These are phyloP conservation scores for Hydrotaea cyrtoneurina DNA, from an alignment of 2,888 invertebrate genomes.

Conservation along the genomic window DNA sequence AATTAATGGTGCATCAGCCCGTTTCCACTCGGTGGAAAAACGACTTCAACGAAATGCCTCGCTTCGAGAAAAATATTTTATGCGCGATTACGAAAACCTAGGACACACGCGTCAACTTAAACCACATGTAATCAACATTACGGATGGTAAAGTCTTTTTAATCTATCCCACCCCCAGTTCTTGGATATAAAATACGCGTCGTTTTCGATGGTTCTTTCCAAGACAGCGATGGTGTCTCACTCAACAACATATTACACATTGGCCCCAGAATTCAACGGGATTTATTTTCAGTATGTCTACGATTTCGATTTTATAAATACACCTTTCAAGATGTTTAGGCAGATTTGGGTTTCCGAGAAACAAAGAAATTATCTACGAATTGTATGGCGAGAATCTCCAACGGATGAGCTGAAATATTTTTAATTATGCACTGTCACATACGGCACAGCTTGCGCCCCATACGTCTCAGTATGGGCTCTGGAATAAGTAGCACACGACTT, in stretches of 20 bases:
- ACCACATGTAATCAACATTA: not conserved
- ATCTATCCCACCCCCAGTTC: no score
- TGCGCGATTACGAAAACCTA: constrained; percentile 16
- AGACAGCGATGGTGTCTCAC: constrained; percentile 21
- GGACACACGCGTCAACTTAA: constrained; percentile 12
- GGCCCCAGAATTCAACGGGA: constrained; percentile 43
- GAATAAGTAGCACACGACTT: constrained; percentile 59
- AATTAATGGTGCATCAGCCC: not conserved
- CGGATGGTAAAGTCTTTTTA: constrained; percentile 34
- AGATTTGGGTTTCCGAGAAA: constrained; percentile 45
- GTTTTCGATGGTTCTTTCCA: constrained; percentile 45
- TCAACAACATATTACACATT: constrained; percentile 30
- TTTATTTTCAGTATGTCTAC: constrained; percentile 43
- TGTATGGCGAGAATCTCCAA: constrained; percentile 38
- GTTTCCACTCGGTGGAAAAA: constrained; percentile 38
- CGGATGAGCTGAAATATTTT: constrained; percentile 32
- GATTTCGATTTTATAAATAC: constrained; percentile 41
- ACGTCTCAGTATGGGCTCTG: constrained; percentile 53
- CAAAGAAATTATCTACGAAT: constrained; percentile 49
- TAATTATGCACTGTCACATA: constrained; percentile 22
- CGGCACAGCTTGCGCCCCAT: no score
- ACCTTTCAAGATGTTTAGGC: constrained; percentile 54
- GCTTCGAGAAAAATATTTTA: constrained; percentile 39
- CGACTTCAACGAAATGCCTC: constrained; percentile 28
- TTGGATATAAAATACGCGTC: constrained; percentile 23